Base-by-base conservation (phyloP, 2,113 vertebrate genomes). In the Agelaius tricolor region DNA sequence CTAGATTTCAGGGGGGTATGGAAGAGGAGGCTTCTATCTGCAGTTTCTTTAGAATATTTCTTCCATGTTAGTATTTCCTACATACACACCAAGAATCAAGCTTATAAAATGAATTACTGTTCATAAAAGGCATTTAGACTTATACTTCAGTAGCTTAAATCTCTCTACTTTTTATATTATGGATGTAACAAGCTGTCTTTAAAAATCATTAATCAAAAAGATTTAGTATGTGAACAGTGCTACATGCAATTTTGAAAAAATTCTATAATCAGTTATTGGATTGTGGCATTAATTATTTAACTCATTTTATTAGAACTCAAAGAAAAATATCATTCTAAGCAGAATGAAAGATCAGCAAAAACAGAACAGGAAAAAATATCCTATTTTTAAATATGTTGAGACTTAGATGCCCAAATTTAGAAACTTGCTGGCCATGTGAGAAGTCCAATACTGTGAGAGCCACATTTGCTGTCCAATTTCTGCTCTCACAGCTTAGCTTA, bases 211-310 rank as follows among this genome's bases (percentile, higher is more conserved):
- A 93, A 97, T 97, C 92, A 97, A 93, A 87, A 95, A 94, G 94
- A 96, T 95, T 93, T 94, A 96, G 90, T 95, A 92, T 68, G 62
- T 75, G 93, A 96, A 88, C 68, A 79, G 69, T 33, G 54, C 62
- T 84, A 92, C 76, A 68, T 2, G 12, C 54, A 81, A 89, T 96
- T 93, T 68, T 28, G 22, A 79, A 97, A 96, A 93, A 82, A 88
- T 84, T 96, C 94, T 95, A 81, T 97, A 92, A 96, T 96, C 95
- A 95, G 92, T 95, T 96, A 97, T 96, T 96, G 95, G 93, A 96
- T 92, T 95, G 85, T 39, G 30, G 78, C 91, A 95, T 96, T 97
- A 95, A 97, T 97, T 97, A 95, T 97, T 97, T 93, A 96, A 93
- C 93, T 97, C 49, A 94, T 97, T 92, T 96, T 96, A 91, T 97